phyloP scores from a whole-genome alignment of 2,888 invertebrate genomes.

The Parasteatoda lunata region DNA sequence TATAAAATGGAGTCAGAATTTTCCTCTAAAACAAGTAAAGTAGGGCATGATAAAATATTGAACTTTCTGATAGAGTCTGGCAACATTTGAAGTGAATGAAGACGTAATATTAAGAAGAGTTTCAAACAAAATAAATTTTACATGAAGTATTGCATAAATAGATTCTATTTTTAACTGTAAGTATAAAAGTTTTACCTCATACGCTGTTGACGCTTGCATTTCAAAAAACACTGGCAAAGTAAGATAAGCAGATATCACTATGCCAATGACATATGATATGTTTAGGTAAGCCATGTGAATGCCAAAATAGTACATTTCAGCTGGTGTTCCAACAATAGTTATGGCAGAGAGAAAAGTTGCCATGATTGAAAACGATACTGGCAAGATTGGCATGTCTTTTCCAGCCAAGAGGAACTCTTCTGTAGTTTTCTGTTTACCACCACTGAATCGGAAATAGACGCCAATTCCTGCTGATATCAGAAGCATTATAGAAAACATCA shows the following conservation, averaged over 20 bases:
- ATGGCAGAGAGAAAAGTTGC: conserved; percentile 96
- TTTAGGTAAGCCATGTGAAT: conserved; percentile 86
- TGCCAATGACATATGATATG: conserved; percentile 83
- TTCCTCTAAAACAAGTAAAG: no score
- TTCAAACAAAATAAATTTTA: no score
- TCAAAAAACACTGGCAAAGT: conserved; percentile 90
- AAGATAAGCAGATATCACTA: conserved; percentile 84
- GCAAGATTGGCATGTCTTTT: conserved; percentile 84
- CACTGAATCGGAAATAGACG: no score
- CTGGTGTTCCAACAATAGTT: conserved; percentile 75
- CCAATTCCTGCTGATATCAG: no score
- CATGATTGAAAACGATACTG: conserved; percentile 91
- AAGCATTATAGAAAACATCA: no score
- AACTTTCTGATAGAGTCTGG: no score
- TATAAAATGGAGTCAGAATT: no score
- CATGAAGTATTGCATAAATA: no score
- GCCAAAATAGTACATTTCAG: conserved; percentile 77
- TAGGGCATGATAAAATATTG: no score
- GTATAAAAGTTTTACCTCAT: conserved; percentile 36
- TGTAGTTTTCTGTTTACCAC: conserved; percentile 78
- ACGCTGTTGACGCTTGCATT: conserved; percentile 86
- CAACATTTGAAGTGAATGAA: no score
- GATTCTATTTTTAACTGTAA: no score
- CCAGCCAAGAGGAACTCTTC: conserved; percentile 82
- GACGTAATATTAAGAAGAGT: no score